A percentile compares a stretch with the other conserved stretches of the same genome.
Conservation (phyloP, 2,797 vertebrate species). For the Coregonus sp. region DNA sequence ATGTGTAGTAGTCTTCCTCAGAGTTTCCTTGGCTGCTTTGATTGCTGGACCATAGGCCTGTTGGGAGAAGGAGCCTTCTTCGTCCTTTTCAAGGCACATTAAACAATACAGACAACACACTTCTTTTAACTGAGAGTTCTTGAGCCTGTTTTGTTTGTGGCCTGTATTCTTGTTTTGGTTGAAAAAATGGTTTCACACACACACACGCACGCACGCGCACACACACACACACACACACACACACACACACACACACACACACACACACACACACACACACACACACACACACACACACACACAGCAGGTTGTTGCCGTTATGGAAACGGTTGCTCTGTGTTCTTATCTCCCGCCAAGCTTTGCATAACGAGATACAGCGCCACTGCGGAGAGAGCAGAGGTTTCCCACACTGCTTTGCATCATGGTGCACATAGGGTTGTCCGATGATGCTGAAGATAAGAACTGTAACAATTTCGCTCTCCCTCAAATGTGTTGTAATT, state of each 20-base stretch:
- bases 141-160: neutral
- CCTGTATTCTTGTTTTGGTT: neutral
- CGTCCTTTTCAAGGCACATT: neutral
- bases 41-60: neutral
- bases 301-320: conserved; percentile 49
- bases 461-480: conserved; percentile 13
- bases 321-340: conserved; percentile 56
- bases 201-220: neutral
- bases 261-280: conserved; percentile 13
- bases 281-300: conserved; percentile 19
- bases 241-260: neutral
- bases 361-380: conserved; percentile 69
- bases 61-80: neutral
- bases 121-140: neutral
- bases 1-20: neutral
- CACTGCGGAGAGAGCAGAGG: neutral
- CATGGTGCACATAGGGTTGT: conserved; percentile 43
- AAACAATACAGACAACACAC: neutral
- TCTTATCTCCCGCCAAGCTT: conserved; percentile 71
- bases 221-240: conserved; percentile 6
- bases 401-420: conserved; percentile 70
- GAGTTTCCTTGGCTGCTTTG: neutral
- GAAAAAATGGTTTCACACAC: neutral
- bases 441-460: conserved; percentile 29
- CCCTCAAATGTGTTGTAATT: conserved; percentile 1